Evolutionary conservation across 1,140 invertebrate genomes (phyloP), one percentile per base, ranked within the genome.

Genomic region (Penaeus indicus): DNA sequence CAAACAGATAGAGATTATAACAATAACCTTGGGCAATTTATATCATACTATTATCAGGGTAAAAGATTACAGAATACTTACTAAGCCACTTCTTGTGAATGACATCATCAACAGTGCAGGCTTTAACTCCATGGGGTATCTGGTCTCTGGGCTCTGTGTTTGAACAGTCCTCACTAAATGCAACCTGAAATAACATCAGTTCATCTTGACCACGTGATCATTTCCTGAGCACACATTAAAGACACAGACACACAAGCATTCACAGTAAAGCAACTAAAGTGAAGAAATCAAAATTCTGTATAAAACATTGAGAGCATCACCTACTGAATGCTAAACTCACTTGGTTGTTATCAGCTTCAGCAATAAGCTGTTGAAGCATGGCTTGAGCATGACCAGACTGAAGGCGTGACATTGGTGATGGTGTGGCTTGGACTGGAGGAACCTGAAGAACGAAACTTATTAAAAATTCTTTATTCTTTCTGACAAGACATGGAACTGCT

Each of bases 1-100:
- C 7, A 2, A 54, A 8, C 16, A 11, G 10, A 54, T 13, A 54
- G 0, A 16, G 54, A 13, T 8, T 2, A 54, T 16, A 54, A 54
- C 54, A 54, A 54, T 54, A 16, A 54, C 54, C 10, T 11, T 54
- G 16, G 54, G 10, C 54, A 54, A 13, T 11, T 54, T 16, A 54
- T 54, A 54, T 54, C 54, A 54, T 13, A 47, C 11, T 5, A 47
- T 47, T 47, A 54, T 54, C 54, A 54, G 16, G 16, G 11, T 47
- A 5, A 47, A 54, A 54, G 10, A 54, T 54, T 8, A 54, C 16
- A 81, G 21, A 61, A 21, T 86, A 92, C 95, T 93, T 94, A 97
- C 97, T 98, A 64, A 97, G 96, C 97, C 98, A 99, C 92, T 99
- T 99, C 92, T 97, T 97, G 89, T 97, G 95, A 11, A 96, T 93